Percentiles rank a stretch among this genome's conserved stretches.
phyloP scores from a whole-genome alignment of 2,797 vertebrate species.

The Sebastes oblongus region DNA sequence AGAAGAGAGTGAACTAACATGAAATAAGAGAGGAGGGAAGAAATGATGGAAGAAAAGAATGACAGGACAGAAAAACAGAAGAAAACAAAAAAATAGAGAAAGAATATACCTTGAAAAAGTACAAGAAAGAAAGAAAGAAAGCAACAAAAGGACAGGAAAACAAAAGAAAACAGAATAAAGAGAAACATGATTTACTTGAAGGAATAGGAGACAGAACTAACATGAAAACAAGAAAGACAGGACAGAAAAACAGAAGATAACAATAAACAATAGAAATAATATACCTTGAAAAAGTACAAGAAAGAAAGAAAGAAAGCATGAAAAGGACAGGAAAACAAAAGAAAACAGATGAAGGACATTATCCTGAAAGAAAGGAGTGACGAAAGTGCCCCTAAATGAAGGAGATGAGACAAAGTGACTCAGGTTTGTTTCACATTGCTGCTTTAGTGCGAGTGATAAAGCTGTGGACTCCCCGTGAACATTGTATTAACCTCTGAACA shows the following conservation, averaged over 20 bases:
- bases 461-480: background rate
- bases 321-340: background rate
- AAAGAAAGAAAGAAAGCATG: no score
- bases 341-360: background rate
- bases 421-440: background rate
- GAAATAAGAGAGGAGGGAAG: background rate
- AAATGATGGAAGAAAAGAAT: background rate
- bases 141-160: no score
- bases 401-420: background rate
- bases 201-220: background rate
- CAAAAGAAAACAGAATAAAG: background rate
- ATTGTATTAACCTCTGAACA: constrained; percentile 12
- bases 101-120: no score
- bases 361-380: background rate
- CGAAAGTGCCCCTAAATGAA: background rate
- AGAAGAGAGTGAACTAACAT: background rate
- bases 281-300: no score
- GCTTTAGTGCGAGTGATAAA: background rate
- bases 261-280: background rate
- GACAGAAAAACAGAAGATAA: background rate
- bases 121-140: no score
- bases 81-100: background rate
- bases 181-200: background rate
- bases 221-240: background rate
- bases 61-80: background rate